Percentiles rank a stretch among this genome's conserved stretches.
These are phyloP conservation scores for Scomber japonicus DNA, from an alignment of 2,113 vertebrate genomes.

Conservation along the genomic window DNA sequence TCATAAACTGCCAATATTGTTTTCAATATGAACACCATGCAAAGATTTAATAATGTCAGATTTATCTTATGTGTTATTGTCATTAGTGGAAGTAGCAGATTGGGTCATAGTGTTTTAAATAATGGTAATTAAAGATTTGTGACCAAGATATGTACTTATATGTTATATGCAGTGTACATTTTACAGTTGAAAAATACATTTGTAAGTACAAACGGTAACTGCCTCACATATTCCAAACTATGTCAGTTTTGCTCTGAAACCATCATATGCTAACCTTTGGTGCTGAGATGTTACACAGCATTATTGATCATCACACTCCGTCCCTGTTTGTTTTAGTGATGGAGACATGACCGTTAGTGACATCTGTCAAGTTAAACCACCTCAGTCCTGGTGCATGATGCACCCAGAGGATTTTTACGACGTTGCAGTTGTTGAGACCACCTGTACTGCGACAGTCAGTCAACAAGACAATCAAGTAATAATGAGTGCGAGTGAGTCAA, in stretches of 20 bases:
- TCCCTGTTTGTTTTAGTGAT: constrained; percentile 8
- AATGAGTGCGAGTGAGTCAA: neutral
- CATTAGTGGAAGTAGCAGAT: neutral
- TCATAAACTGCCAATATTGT: neutral
- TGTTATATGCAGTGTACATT: no score
- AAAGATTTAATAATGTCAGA: neutral
- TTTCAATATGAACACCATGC: neutral
- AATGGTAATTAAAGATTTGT: no score
- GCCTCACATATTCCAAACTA: neutral
- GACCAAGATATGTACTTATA: no score
- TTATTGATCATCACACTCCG: neutral
- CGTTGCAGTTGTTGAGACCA: neutral
- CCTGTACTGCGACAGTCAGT: constrained; percentile 43
- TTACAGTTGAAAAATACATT: no score
- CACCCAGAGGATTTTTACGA: fast-evolving
- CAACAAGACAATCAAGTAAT: neutral
- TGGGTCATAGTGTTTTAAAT: no score
- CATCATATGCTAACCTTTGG: neutral
- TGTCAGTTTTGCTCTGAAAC: neutral
- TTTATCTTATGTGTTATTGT: neutral
- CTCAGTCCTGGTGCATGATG: constrained; percentile 75
- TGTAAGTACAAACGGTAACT: no score
- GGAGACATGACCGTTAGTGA: fast-evolving
- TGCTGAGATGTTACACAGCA: neutral
- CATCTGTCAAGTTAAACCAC: constrained; percentile 67